Evolutionary conservation across 1,140 invertebrate genomes (phyloP).

Genomic region (Phocides pigmalion): DNA sequence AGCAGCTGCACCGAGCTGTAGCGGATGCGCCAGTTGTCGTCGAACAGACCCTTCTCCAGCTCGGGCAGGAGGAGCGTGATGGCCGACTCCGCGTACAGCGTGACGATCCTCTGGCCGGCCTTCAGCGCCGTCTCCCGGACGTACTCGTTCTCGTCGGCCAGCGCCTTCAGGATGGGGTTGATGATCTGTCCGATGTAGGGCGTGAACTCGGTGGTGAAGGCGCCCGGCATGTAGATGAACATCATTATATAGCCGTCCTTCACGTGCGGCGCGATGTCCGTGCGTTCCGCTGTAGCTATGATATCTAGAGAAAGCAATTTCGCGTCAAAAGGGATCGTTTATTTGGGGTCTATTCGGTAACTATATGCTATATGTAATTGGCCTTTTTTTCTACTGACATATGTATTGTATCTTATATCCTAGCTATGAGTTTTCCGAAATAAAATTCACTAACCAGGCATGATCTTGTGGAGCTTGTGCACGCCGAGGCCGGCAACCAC

Average conservation of each 20-base stretch:
- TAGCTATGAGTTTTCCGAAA: neutral
- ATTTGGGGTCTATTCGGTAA: too few relatives aligned
- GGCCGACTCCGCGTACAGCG: slow-evolving; percentile 97
- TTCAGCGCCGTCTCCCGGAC: slow-evolving; percentile 98
- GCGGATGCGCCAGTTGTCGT: slow-evolving; percentile 99
- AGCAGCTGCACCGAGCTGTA: slow-evolving; percentile 98
- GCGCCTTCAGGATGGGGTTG: slow-evolving; percentile 97
- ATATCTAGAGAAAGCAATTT: slow-evolving; percentile 90
- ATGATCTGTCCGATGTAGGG: slow-evolving; percentile 99
- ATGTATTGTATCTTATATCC: too few relatives aligned
- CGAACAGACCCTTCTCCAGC: slow-evolving; percentile 96
- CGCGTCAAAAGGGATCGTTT: too few relatives aligned
- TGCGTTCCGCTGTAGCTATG: slow-evolving; percentile 96
- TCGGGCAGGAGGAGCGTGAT: slow-evolving; percentile 97
- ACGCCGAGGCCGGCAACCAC: slow-evolving; percentile 98
- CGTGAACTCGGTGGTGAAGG: slow-evolving; percentile 97
- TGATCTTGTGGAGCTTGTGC: slow-evolving; percentile 97
- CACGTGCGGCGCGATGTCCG: slow-evolving; percentile 98
- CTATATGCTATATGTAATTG: too few relatives aligned
- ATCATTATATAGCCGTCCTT: slow-evolving; percentile 99
- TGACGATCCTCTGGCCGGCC: slow-evolving; percentile 98
- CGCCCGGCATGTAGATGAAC: slow-evolving; percentile 99
- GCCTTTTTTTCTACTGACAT: too few relatives aligned
- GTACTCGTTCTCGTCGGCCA: slow-evolving; percentile 99
- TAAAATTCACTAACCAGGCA: slow-evolving; percentile 87